These are phyloP conservation scores for Vulpes lagopus DNA, from an alignment of 2,113 vertebrate species.

Conservation along the genomic window DNA sequence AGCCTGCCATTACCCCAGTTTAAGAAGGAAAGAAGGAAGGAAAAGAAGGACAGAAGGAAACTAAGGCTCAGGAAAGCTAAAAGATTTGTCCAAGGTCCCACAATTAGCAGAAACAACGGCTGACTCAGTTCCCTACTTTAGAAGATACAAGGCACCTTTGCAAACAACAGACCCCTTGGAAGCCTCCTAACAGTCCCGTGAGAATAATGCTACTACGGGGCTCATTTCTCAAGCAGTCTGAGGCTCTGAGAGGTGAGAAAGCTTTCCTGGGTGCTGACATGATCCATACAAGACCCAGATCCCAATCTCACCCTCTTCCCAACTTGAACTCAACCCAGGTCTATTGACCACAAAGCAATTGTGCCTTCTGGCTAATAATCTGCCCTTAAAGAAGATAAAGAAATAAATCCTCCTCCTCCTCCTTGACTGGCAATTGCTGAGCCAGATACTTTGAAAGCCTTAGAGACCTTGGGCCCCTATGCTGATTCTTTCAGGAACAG, in stretches of 20 bases:
- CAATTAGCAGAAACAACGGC: neutral
- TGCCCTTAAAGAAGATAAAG: constrained; percentile 25
- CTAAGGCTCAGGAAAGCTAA: neutral
- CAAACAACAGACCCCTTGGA: neutral
- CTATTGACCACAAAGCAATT: neutral
- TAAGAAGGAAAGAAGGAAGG: neutral
- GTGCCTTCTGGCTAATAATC: neutral
- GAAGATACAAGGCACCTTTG: neutral
- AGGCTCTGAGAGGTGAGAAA: neutral
- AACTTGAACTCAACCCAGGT: neutral
- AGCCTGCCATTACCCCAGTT: neutral
- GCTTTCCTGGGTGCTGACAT: neutral
- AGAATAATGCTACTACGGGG: neutral
- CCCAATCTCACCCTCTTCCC: neutral
- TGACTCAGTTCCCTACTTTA: neutral
- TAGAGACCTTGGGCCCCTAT: neutral
- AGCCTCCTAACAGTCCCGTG: neutral
- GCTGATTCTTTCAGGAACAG: constrained; percentile 2
- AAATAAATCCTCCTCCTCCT: constrained; percentile 2
- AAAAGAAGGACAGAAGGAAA: constrained; percentile 8
- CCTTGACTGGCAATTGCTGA: neutral
- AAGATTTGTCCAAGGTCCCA: neutral
- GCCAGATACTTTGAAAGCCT: neutral
- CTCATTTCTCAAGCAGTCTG: constrained; percentile 15
- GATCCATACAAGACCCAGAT: neutral